These are phyloP conservation scores for Sitobion miscanthi DNA, from an alignment of 1,140 invertebrate genomes.

Conservation along the genomic window DNA sequence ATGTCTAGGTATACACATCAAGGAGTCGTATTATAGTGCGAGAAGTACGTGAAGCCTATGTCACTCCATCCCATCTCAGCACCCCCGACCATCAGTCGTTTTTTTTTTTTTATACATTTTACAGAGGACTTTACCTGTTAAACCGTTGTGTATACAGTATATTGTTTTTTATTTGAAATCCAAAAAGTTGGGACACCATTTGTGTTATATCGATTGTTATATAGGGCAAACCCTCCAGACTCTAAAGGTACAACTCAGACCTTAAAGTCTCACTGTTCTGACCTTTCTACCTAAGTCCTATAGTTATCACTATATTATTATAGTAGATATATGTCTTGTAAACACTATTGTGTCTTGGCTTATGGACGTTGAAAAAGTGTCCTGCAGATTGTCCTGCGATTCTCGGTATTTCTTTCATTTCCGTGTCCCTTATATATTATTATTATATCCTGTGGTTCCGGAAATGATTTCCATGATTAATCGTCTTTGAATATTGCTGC, in stretches of 20 bases:
- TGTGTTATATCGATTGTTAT: no score
- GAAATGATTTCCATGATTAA: background rate
- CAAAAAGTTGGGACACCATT: background rate
- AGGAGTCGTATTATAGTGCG: background rate
- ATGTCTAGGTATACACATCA: background rate
- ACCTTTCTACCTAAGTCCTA: background rate
- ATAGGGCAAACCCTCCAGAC: no score
- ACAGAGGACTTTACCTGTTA: background rate
- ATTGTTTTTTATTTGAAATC: background rate
- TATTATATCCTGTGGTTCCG: background rate
- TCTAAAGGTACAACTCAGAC: no score
- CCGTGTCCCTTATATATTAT: background rate
- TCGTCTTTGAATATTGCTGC: background rate
- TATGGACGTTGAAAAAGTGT: background rate
- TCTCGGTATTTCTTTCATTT: background rate
- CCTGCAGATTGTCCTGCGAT: background rate
- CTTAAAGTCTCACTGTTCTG: no score
- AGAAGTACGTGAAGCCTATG: background rate
- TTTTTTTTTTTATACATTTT: background rate
- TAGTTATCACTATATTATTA: background rate
- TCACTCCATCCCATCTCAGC: background rate
- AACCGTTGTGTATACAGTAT: background rate
- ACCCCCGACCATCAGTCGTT: background rate
- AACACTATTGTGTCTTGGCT: background rate
- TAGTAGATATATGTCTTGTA: background rate